Base-by-base conservation (phyloP, 1,140 invertebrate species). In the Penaeus japonicus region DNA sequence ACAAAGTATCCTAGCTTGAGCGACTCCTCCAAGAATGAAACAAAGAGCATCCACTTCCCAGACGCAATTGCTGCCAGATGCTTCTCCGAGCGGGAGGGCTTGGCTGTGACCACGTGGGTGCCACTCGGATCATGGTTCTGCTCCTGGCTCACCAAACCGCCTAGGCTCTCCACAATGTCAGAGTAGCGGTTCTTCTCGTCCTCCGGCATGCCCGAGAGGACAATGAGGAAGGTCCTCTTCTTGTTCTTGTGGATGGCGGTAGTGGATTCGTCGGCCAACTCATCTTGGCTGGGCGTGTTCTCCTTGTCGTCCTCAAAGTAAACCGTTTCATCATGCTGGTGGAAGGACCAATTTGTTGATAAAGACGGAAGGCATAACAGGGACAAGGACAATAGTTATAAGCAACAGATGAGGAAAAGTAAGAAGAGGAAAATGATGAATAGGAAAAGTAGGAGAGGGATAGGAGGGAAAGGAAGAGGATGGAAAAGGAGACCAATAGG, bases 1-100 rank as follows among this genome's bases (percentile, higher is more conserved):
- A 97, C 91, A 91, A 98, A 97, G 82, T 91, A 91, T 0, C 94
- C 94, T 22, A 94, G 93, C 53, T 93, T 91, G 27, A 94, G 92
- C 82, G 95, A 96, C 73, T 95, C 94, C 20, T 95, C 94, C 15
- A 98, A 92, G 91, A 97, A 98, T 0, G 94, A 94, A 2, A 95
- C 94, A 91, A 97, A 96, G 15, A 98, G 92, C 2, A 98, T 94
- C 97, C 97, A 98, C 91, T 96, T 96, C 35, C 97, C 97, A 0
- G 96, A 94, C 0, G 97, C 97, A 57, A 98, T 95, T 90, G 95
- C 95, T 3, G 95, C 95, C 2, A 98, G 93, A 92, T 96, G 94
- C 93, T 98, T 98, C 93, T 98, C 97, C 92, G 96, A 97, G 89
- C 96, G 94, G 22, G 94, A 93, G 0, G 95, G 95, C 88, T 94